Evolutionary conservation across 2,797 vertebrate species (phyloP), one percentile per base, ranked within the genome.

Genomic region (Jordanella pulchra): DNA sequence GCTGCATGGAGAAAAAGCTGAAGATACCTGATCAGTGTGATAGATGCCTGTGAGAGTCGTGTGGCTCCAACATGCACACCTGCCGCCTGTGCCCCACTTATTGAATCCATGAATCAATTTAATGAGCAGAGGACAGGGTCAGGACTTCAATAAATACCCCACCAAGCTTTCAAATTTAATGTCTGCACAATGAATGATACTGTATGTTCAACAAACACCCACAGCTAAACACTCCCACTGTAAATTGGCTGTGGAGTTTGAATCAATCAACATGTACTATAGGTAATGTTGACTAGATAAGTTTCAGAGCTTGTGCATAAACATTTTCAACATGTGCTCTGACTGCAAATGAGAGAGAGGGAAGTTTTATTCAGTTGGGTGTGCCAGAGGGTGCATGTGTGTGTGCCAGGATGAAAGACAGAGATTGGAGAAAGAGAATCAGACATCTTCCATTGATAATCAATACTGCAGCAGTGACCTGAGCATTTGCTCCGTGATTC

Each of bases 91-190:
- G 89, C 85, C 87, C 90, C 89, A 92, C 91, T 94, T 94, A 95
- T 93, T 90, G 92, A 86, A 90, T 90, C 91, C 89, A 93, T 96
- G 94, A 95, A 95, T 96, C 95, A 96, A 92, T 89, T 92, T 95
- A 95, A 96, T 93, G 93, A 95, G 93, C 85, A 71, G 83, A 93
- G 84, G 87, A 81, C 81, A 83, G 92, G 92, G 93, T 95, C 92
- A 94, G 83, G 89, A 93, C 94, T 94, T 93, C 92, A 94, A 94
- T 94, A 93, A 93, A 90, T 85, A 91, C 90, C 90, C 89, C 72
- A 78, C 87, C 79, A 80, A 85, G 89, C 91, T 88, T 84, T 89
- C 87, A 84, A 35, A 86, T 86, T 69, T 89, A 84, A 87, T 75
- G 87, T 77, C 82, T 79, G 80, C 82, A 73, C 85, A 79, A 80